Evolutionary conservation across 2,797 vertebrate genomes (phyloP).

Genomic region (Pseudochromis fuscus): DNA sequence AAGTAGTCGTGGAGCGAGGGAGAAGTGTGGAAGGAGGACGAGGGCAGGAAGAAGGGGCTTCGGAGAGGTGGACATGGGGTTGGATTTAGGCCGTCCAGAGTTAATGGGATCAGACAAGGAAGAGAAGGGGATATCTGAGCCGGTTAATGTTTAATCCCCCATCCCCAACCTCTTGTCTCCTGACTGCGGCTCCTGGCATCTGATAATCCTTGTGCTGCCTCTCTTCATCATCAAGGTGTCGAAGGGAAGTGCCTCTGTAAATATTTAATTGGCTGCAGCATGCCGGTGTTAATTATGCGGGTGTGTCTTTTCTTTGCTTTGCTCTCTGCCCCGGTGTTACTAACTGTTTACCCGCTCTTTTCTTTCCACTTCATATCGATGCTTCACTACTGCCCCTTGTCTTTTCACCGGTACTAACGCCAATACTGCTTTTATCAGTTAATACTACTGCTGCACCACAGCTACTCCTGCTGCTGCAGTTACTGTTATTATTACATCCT

Average conservation of each 20-base stretch:
- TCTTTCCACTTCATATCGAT: constrained; percentile 13
- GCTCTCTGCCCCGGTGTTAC: constrained; percentile 34
- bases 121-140: constrained; percentile 78
- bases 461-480: constrained; percentile 6
- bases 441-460: background rate
- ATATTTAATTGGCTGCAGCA: constrained; percentile 88
- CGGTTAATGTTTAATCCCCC: constrained; percentile 84
- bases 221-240: constrained; percentile 83
- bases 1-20: constrained; percentile 33
- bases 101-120: constrained; percentile 84
- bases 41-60: constrained; percentile 23
- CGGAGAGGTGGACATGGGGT: constrained; percentile 54
- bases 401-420: background rate
- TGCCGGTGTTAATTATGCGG: constrained; percentile 83
- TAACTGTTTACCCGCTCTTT: constrained; percentile 20
- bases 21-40: constrained; percentile 16
- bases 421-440: background rate
- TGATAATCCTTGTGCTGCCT: constrained; percentile 82
- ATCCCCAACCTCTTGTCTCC: constrained; percentile 63
- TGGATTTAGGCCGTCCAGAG: constrained; percentile 70
- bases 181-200: constrained; percentile 73
- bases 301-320: constrained; percentile 64
- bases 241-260: constrained; percentile 82
- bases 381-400: background rate
- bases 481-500: constrained; percentile 11